Evolutionary conservation across 2,888 invertebrate genomes (phyloP), one percentile per base, ranked within the genome.

Genomic region (Hypolimnas misippus): DNA sequence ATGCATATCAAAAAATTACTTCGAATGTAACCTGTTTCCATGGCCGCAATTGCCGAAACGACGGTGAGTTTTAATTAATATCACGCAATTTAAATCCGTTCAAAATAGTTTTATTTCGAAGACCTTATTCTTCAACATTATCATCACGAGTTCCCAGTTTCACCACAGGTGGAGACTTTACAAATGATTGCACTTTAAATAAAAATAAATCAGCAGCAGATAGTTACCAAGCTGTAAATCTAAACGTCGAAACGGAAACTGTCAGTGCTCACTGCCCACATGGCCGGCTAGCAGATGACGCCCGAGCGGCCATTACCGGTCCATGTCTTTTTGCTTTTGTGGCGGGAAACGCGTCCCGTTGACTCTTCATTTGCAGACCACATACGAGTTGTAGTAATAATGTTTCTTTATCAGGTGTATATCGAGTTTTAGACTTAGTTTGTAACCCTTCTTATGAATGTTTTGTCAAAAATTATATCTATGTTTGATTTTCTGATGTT

Each of bases 211-310:
- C 44, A 52, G 75, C 44, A 12, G 19, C 40, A 42, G 56, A 63
- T 46, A 46, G 44, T 46, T 46, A 63, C 54, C 58, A 67, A 49
- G 49, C 25, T 25, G 49, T 76, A 84, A 84, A 69, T 83, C 79
- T 79, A 78, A 77, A 46, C 42, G 42, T 55, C 73, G 75, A 70
- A 79, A 73, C 84, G 87, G 87, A 86, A 84, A 77, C 77, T 63
- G 44, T 46, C 44, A 46, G 44, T 46, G 44, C 3, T 12, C 75
- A 76, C 77, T 73, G 70, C 71, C 73, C 68, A 67, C 67, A 63
- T 63, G 67, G 61, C 60, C 72, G 69, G 62, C 67, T 70, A 74
- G 72, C 78, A 77, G 74, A 82, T 78, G 81, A 76, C 75, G 75
- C 62, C 63, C 64, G 63, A 25, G 14, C 53, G 55, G 55, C 56